Percentiles rank a stretch among this genome's conserved stretches.
Conservation (phyloP, 1,140 invertebrate genomes). For the Dysdera silvatica region DNA sequence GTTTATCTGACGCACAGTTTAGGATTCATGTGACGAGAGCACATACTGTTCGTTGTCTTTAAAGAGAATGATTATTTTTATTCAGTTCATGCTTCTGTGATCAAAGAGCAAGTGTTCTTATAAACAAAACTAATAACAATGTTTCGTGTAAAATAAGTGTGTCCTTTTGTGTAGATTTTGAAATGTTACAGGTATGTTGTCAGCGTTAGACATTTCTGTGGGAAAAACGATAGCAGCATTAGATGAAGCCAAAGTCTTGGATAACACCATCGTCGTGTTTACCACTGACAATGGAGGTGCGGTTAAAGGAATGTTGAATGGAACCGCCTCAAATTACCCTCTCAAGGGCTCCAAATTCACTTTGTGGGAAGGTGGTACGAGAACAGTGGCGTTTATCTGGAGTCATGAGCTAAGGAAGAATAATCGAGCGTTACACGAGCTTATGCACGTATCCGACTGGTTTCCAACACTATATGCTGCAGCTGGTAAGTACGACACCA, state of each 20-base stretch:
- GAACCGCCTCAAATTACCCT: slow-evolving; percentile 42
- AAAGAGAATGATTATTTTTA: too few relatives aligned
- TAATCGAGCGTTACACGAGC: slow-evolving; percentile 2
- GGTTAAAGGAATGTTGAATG: slow-evolving; percentile 32
- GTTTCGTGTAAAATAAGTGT: too few relatives aligned
- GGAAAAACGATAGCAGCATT: slow-evolving; percentile 66
- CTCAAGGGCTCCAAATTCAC: slow-evolving; percentile 48
- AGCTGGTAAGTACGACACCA: slow-evolving; percentile 24
- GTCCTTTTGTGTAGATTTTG: too few relatives aligned
- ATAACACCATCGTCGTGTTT: slow-evolving; percentile 74
- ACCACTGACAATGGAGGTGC: slow-evolving; percentile 82
- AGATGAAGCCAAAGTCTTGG: slow-evolving; percentile 54
- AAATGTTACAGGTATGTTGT: slow-evolving; percentile 59
- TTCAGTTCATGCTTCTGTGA: too few relatives aligned
- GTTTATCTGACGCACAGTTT: too few relatives aligned
- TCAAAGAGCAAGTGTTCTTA: too few relatives aligned
- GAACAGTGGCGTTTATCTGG: slow-evolving; percentile 41
- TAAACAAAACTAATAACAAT: too few relatives aligned
- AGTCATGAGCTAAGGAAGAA: slow-evolving; percentile 33
- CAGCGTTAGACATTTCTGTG: slow-evolving; percentile 75
- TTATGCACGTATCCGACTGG: slow-evolving; percentile 25
- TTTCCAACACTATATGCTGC: slow-evolving; percentile 20
- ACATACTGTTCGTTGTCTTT: too few relatives aligned
- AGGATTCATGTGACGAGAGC: too few relatives aligned
- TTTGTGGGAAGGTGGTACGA: slow-evolving; percentile 47